phyloP scores from a whole-genome alignment of 2,888 invertebrate genomes.

The Prosopocoilus inquinatus region DNA sequence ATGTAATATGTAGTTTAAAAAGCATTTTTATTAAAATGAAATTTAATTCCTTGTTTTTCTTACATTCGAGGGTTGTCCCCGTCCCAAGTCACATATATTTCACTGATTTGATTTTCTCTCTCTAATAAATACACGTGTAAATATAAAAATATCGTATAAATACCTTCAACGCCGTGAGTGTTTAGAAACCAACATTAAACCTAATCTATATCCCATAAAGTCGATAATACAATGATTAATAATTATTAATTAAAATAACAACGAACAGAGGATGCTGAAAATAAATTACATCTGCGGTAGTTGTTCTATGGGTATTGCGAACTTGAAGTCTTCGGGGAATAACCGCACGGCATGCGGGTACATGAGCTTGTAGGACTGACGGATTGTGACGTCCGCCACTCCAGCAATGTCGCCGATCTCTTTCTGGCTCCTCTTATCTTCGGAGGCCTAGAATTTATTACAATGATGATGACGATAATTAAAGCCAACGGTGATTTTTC shows the following conservation, averaged over 20 bases:
- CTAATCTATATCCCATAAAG: no score
- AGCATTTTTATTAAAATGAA: no score
- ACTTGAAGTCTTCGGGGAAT: conserved; percentile 96
- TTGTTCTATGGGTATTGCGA: conserved; percentile 90
- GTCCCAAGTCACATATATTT: no score
- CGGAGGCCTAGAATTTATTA: conserved; percentile 75
- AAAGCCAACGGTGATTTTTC: not conserved
- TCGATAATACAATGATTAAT: not conserved
- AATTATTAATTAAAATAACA: conserved; percentile 1
- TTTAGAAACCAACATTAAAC: not conserved
- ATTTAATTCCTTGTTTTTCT: no score
- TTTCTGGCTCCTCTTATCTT: conserved; percentile 90
- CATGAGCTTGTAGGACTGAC: conserved; percentile 97
- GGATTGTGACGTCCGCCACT: conserved; percentile 96
- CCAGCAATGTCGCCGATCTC: conserved; percentile 99
- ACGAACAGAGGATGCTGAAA: conserved; percentile 6
- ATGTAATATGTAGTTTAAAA: no score
- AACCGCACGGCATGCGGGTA: conserved; percentile 88
- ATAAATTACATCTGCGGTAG: conserved; percentile 75
- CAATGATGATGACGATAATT: no score
- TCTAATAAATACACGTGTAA: no score
- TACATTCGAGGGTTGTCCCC: no score
- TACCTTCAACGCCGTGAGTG: no score
- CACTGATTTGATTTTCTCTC: no score
- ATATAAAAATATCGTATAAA: no score